Percentiles rank a stretch among this genome's conserved stretches.
Evolutionary conservation across 2,113 vertebrate species (phyloP).

Genomic region (Jaculus jaculus): DNA sequence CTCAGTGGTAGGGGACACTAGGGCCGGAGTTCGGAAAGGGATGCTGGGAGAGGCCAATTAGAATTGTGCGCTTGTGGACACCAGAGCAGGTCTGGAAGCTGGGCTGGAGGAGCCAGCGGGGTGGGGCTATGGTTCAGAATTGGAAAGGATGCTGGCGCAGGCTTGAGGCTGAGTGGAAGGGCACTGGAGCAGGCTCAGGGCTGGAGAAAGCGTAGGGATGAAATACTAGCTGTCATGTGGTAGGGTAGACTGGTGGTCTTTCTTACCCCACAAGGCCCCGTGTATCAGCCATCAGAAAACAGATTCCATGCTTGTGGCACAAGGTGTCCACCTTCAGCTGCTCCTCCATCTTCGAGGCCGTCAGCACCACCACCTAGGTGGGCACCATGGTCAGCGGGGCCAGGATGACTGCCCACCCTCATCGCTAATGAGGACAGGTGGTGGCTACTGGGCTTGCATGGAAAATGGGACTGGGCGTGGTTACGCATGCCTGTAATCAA

Average conservation of each 20-base stretch:
- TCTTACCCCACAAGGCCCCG: slow-evolving; percentile 93
- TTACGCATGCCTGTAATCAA: too few relatives aligned
- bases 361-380: slow-evolving; percentile 92
- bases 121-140: neutral
- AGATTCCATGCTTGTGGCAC: slow-evolving; percentile 86
- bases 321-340: slow-evolving; percentile 87
- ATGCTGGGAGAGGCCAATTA: neutral
- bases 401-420: neutral
- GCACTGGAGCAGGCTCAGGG: neutral
- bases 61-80: neutral
- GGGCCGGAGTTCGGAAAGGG: neutral
- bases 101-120: neutral
- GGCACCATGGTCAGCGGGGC: neutral
- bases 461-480: neutral
- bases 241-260: neutral
- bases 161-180: neutral
- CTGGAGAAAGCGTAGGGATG: neutral
- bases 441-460: neutral
- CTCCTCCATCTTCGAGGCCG: slow-evolving; percentile 89
- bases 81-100: neutral
- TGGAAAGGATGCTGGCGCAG: neutral
- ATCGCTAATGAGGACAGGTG: neutral
- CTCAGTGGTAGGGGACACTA: neutral
- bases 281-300: slow-evolving; percentile 89
- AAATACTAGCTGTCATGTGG: neutral